Base-by-base conservation (phyloP, 2,113 vertebrate genomes). In the Chionomys nivalis region DNA sequence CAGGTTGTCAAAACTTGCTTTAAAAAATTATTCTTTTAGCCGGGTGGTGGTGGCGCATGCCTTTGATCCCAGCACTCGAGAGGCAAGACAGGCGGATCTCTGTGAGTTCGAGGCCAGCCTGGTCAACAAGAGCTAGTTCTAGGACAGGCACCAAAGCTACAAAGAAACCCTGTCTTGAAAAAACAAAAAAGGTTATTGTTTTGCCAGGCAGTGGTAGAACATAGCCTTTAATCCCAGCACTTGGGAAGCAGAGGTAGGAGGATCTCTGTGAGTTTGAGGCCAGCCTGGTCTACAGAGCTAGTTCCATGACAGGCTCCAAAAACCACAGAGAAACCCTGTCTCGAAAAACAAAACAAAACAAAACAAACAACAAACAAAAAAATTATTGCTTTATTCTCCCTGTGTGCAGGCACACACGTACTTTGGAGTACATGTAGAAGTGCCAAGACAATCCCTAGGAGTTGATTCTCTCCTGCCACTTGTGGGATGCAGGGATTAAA, bases 11-110 rank as follows among this genome's bases (percentile, higher is more conserved):
- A n/a, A n/a, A n/a, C n/a, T n/a, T n/a, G n/a, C n/a, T n/a, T n/a
- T n/a, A n/a, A n/a, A n/a, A n/a, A n/a, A n/a, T n/a, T n/a, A n/a
- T n/a, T n/a, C n/a, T n/a, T n/a, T n/a, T n/a, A n/a, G 17, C 36
- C 1, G 1, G 36, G 36, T 0, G 0, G 42, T 72, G 70, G 36
- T n/a, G 0, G 52, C 14, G 0, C 52, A 55, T 7, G 1, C 19
- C 70, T 72, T 72, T 72, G 23, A 39, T 72, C 36, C 17, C 70
- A 72, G 36, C 7, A 72, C 36, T 72, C 21, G 7, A 1, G 36
- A 72, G 70, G 70, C 36, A 72, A 72, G 70, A 36, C 8, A 72
- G 70, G 19, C 3, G 36, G 68, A 21, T n/a, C 68, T 72, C 36
- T 39, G 36, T n/a, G 17, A n/a, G 17, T 39, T 39, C 9, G 36